Evolutionary conservation across 2,888 invertebrate genomes (phyloP).

Genomic region (Aphodius granarius): DNA sequence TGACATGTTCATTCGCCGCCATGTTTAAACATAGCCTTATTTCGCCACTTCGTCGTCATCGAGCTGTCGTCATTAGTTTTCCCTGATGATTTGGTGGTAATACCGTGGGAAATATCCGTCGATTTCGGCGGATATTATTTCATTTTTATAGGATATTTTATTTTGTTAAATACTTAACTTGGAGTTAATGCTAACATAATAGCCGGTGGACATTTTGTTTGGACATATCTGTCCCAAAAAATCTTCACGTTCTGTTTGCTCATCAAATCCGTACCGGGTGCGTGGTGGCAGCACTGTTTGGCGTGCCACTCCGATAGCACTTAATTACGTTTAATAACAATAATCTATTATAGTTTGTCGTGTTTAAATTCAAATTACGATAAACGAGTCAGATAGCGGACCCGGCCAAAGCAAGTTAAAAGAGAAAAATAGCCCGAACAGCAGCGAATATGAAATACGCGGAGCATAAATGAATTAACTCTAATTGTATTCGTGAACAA

Average conservation of each 20-base stretch:
- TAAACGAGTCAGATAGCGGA: not conserved
- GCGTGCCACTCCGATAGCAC: not conserved
- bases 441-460: not conserved
- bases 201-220: not conserved
- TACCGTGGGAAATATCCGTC: not conserved
- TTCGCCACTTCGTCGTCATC: not conserved
- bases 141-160: no score
- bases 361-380: not conserved
- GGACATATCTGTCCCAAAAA: not conserved
- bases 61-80: not conserved
- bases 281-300: not conserved
- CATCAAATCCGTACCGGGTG: not conserved
- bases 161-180: no score
- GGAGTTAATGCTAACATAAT: no score
- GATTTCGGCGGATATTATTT: no score
- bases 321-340: not conserved
- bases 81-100: not conserved
- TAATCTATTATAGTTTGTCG: not conserved
- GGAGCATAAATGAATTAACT: not conserved
- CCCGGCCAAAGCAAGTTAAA: not conserved
- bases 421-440: not conserved
- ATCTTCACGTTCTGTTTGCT: not conserved
- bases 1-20: slow-evolving; percentile 42
- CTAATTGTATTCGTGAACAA: not conserved
- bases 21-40: slow-evolving; percentile 36